Percentiles rank a stretch among this genome's conserved stretches.
phyloP scores from a whole-genome alignment of 1,140 invertebrate genomes.

The Eupeodes corollae region DNA sequence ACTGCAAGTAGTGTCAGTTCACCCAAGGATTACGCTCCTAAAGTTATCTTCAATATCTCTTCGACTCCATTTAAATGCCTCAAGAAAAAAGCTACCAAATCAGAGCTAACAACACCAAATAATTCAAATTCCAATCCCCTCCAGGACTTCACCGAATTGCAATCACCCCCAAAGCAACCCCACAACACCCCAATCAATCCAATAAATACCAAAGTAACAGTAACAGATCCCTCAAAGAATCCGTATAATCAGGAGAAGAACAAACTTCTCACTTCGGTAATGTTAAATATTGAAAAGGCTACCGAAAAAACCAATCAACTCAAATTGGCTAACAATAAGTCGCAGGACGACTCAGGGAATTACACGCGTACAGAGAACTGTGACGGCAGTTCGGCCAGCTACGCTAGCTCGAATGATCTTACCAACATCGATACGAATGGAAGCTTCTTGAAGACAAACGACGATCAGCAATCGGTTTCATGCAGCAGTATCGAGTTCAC shows the following conservation, averaged over 20 bases:
- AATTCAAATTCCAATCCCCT: neutral
- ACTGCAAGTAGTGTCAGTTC: neutral
- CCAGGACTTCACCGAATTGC: neutral
- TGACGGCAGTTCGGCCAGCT: constrained; percentile 12
- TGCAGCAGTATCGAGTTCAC: constrained; percentile 15
- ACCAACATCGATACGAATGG: constrained; percentile 7
- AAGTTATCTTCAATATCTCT: constrained; percentile 9
- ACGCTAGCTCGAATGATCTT: constrained; percentile 8
- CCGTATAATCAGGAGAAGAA: constrained; percentile 2
- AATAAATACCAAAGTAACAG: neutral
- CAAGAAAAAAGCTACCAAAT: neutral
- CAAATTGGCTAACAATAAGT: neutral
- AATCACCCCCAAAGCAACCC: neutral
- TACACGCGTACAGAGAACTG: constrained; percentile 26
- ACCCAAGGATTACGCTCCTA: constrained; percentile 8
- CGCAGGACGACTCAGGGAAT: constrained; percentile 27
- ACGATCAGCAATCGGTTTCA: constrained; percentile 11
- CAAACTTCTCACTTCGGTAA: constrained; percentile 5
- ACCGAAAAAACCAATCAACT: constrained; percentile 9
- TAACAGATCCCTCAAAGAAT: neutral
- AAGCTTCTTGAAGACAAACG: constrained; percentile 6
- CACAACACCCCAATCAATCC: too few species aligned
- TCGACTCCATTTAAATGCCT: constrained; percentile 9
- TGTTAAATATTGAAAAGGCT: constrained; percentile 10
- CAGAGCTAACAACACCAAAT: neutral